These are phyloP conservation scores for Hirtodrosophila cameraria DNA, from an alignment of 2,888 invertebrate species.

Conservation along the genomic window DNA sequence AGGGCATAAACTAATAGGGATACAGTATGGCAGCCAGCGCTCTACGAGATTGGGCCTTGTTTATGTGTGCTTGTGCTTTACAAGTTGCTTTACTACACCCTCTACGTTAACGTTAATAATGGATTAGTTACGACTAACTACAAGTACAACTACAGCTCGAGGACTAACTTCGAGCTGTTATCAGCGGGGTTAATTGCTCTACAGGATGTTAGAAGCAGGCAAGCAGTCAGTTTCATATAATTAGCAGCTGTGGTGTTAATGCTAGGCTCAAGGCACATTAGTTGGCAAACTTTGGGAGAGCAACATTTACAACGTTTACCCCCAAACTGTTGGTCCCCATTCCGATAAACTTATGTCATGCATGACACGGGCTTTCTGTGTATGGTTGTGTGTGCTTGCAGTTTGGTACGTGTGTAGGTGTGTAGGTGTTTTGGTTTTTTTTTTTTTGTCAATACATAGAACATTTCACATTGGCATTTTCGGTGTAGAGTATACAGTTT, in stretches of 20 bases:
- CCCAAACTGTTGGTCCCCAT: neutral
- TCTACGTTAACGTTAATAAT: slow-evolving; percentile 44
- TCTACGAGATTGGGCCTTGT: slow-evolving; percentile 28
- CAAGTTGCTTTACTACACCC: slow-evolving; percentile 18
- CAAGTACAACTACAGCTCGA: slow-evolving; percentile 51
- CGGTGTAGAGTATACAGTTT: slow-evolving; percentile 43
- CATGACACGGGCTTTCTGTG: neutral
- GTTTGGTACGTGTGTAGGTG: slow-evolving; percentile 8
- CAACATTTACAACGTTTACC: slow-evolving; percentile 1
- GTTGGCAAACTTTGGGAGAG: slow-evolving; percentile 17
- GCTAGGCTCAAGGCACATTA: slow-evolving; percentile 13
- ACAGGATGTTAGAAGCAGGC: slow-evolving; percentile 44
- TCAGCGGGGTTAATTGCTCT: slow-evolving; percentile 52
- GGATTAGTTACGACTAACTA: slow-evolving; percentile 59
- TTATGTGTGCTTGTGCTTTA: slow-evolving; percentile 35
- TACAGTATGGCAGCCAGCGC: slow-evolving; percentile 30
- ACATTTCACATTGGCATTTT: slow-evolving; percentile 49
- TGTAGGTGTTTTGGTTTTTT: slow-evolving; percentile 25
- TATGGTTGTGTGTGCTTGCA: slow-evolving; percentile 2
- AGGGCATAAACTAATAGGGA: slow-evolving; percentile 47
- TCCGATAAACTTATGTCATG: neutral
- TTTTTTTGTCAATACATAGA: slow-evolving; percentile 45
- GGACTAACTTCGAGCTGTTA: neutral
- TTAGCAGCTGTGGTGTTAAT: slow-evolving; percentile 13
- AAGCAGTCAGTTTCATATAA: neutral